Evolutionary conservation across 2,888 invertebrate genomes (phyloP).

Genomic region (Agonopterix arenella): DNA sequence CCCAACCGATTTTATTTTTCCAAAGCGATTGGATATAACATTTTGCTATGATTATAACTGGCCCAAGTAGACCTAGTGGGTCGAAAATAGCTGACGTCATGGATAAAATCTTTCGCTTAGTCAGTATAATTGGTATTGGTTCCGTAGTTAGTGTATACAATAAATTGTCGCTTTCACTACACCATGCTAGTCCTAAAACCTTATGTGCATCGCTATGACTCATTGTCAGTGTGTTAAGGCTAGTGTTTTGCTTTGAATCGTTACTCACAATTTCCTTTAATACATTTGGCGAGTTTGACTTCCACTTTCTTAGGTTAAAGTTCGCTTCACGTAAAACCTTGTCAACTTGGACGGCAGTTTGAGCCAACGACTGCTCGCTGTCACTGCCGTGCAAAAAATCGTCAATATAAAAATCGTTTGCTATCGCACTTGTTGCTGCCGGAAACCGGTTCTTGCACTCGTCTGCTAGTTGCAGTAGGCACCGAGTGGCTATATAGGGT

Average conservation of each 20-base stretch:
- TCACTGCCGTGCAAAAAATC: too few species aligned
- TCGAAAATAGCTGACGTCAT: slow-evolving; percentile 8
- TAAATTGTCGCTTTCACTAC: slow-evolving; percentile 3
- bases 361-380: too few species aligned
- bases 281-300: slow-evolving; percentile 5
- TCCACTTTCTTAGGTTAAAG: too few species aligned
- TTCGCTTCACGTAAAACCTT: too few species aligned
- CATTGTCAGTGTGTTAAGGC: not conserved
- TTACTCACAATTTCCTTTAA: slow-evolving; percentile 1
- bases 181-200: slow-evolving; percentile 8
- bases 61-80: too few species aligned
- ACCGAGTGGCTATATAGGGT: too few species aligned
- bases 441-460: too few species aligned
- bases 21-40: slow-evolving; percentile 1
- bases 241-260: not conserved
- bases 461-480: too few species aligned
- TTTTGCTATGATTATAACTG: slow-evolving; percentile 6
- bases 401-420: too few species aligned
- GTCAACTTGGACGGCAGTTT: too few species aligned
- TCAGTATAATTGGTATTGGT: slow-evolving; percentile 1
- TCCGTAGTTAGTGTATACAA: not conserved
- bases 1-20: slow-evolving; percentile 6
- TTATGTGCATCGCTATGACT: slow-evolving; percentile 7
- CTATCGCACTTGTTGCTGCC: too few species aligned
- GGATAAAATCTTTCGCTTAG: slow-evolving; percentile 9